Evolutionary conservation across 2,113 vertebrate species (phyloP).

Genomic region (Ahaetulla prasina): DNA sequence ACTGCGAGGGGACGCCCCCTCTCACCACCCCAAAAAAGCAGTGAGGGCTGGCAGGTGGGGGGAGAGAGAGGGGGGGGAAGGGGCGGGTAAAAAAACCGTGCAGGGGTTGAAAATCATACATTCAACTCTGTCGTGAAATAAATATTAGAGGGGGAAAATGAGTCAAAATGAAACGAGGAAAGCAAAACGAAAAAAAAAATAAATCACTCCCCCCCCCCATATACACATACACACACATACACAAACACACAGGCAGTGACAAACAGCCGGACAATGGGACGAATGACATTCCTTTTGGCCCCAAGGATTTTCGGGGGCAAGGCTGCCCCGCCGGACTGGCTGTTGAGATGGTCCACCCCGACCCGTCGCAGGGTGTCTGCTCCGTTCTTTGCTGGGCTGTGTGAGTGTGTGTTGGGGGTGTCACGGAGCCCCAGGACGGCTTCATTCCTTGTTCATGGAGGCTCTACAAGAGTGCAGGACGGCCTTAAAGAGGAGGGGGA

Average conservation of each 20-base stretch:
- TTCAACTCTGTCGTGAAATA: constrained; percentile 99
- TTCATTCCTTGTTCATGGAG: constrained; percentile 80
- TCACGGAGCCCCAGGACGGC: constrained; percentile 55
- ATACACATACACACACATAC: constrained; percentile 55
- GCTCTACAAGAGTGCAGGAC: constrained; percentile 98
- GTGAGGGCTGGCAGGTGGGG: background rate
- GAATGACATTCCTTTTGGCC: constrained; percentile 20
- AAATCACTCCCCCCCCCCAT: constrained; percentile 1
- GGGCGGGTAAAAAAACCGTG: constrained; percentile 59
- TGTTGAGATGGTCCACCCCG: background rate
- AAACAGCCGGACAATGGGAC: constrained; percentile 43
- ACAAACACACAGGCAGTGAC: constrained; percentile 50
- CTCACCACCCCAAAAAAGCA: background rate
- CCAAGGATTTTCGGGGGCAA: constrained; percentile 79
- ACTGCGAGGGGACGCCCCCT: constrained; percentile 84
- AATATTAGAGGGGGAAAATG: constrained; percentile 87
- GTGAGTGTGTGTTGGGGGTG: background rate
- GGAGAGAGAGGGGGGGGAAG: background rate
- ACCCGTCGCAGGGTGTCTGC: constrained; percentile 20
- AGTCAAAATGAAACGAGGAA: constrained; percentile 56
- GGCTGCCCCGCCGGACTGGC: constrained; percentile 54
- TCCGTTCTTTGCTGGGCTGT: constrained; percentile 42
- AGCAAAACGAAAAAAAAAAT: constrained; percentile 72
- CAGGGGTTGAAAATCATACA: constrained; percentile 93
- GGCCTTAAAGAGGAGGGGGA: constrained; percentile 98